Conservation (phyloP, 2,888 invertebrate species). For the Exocentrus adspersus region DNA sequence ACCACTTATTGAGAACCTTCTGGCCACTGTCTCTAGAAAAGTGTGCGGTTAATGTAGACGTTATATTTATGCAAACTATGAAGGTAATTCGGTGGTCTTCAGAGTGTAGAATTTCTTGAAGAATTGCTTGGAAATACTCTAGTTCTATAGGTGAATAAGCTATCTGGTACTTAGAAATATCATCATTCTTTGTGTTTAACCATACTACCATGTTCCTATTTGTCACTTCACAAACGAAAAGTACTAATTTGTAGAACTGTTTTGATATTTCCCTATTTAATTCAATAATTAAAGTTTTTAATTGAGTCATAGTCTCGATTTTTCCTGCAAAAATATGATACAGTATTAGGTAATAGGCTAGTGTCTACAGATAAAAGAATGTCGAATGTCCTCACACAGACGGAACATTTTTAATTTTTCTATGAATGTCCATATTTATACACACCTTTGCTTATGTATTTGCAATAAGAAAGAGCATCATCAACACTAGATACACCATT, state of each 20-base stretch:
- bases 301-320: conserved; percentile 30
- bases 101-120: conserved; percentile 53
- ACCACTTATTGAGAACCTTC: conserved; percentile 51
- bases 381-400: conserved; percentile 9
- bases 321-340: conserved; percentile 42
- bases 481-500: conserved; percentile 48
- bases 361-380: conserved; percentile 1
- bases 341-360: too few species aligned
- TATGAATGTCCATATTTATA: too few species aligned
- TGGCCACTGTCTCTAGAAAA: conserved; percentile 51
- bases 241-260: conserved; percentile 52
- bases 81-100: conserved; percentile 50
- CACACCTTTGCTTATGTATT: conserved; percentile 44
- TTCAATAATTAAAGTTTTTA: conserved; percentile 48
- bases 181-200: conserved; percentile 55
- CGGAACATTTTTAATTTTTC: too few species aligned
- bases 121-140: conserved; percentile 56
- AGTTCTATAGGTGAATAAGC: conserved; percentile 50
- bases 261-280: conserved; percentile 54
- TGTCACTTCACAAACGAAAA: conserved; percentile 55
- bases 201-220: conserved; percentile 48
- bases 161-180: conserved; percentile 52
- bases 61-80: conserved; percentile 52
- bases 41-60: conserved; percentile 47
- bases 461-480: conserved; percentile 47